Percentiles rank a stretch among this genome's conserved stretches.
Conservation (phyloP, 2,113 vertebrate species). For the Grammomys surdaster region DNA sequence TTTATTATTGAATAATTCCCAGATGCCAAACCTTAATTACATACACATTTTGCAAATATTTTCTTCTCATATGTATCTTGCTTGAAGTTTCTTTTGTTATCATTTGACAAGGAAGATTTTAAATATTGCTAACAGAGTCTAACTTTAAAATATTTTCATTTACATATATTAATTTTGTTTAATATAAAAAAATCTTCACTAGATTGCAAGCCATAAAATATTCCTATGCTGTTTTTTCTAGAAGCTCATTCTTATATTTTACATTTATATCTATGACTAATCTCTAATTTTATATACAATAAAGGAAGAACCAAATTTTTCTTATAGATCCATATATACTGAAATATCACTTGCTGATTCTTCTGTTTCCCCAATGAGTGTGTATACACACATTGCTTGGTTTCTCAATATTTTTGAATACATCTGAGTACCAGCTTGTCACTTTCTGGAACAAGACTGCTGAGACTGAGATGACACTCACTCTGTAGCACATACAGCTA, state of each 20-base stretch:
- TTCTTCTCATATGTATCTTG: neutral
- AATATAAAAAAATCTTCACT: neutral
- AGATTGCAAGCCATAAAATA: neutral
- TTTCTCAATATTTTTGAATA: neutral
- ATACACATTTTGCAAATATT: conserved; percentile 1
- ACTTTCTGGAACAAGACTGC: neutral
- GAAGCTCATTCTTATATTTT: neutral
- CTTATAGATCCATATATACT: neutral
- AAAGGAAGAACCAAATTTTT: neutral
- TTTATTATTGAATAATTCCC: conserved; percentile 9
- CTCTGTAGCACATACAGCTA: neutral
- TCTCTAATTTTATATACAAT: neutral
- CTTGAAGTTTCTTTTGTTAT: neutral
- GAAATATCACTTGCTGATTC: neutral
- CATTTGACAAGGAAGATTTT: neutral
- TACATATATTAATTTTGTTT: neutral
- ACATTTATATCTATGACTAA: neutral
- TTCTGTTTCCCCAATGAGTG: neutral
- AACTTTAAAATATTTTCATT: neutral
- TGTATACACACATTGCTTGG: neutral
- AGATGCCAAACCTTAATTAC: neutral
- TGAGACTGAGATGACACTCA: neutral
- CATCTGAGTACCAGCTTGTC: neutral
- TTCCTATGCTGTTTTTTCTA: conserved; percentile 19
- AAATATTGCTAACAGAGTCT: neutral